Evolutionary conservation across 2,797 vertebrate species (phyloP).

Genomic region (Apogon hyalosoma): DNA sequence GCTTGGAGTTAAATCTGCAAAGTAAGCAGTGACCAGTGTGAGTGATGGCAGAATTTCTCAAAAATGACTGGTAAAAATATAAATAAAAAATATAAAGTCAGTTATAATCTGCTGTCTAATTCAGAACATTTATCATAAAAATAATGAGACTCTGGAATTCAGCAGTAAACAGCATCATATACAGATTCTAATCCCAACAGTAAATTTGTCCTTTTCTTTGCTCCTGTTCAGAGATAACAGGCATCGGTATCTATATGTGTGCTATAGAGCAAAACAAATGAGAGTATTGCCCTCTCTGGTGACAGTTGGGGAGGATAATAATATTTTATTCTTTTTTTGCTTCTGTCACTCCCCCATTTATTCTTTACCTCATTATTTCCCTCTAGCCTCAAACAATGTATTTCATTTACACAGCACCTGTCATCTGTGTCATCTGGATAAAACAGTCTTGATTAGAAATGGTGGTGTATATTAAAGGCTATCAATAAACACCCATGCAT

Average conservation of each 20-base stretch:
- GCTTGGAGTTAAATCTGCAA: no score
- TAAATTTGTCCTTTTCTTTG: neutral
- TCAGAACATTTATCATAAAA: neutral
- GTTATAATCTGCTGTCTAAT: neutral
- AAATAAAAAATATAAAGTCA: no score
- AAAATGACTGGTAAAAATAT: neutral
- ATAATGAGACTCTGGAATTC: neutral
- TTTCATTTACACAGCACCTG: constrained; percentile 9
- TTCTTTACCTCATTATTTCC: neutral
- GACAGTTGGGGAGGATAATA: neutral
- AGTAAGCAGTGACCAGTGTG: no score
- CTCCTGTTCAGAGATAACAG: neutral
- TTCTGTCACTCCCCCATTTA: neutral
- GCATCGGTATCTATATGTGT: no score
- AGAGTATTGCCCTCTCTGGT: neutral
- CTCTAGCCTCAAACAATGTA: neutral
- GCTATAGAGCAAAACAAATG: neutral
- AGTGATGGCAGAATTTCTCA: neutral
- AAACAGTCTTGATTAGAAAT: constrained; percentile 25
- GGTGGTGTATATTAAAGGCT: constrained; percentile 13
- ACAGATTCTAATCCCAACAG: neutral
- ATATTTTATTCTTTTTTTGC: neutral
- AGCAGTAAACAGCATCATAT: neutral
- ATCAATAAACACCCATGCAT: constrained; percentile 28
- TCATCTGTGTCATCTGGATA: constrained; percentile 24